Evolutionary conservation across 92 coral and sea anemone species (phyloP), one percentile per base, ranked within the genome.

Genomic region (Porites evermanni): DNA sequence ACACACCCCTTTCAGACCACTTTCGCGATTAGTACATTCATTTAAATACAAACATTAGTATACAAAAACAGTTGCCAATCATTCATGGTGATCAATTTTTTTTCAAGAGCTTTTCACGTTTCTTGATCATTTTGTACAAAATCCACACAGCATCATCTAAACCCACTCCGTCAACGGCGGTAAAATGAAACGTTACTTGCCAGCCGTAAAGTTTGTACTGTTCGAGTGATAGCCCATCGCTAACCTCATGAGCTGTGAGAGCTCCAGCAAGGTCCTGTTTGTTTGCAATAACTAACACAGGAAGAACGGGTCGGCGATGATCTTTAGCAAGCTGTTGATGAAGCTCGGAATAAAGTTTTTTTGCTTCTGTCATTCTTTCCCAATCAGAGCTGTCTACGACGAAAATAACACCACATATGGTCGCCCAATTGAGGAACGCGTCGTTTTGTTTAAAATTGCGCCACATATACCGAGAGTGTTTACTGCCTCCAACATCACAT

Each of bases 401-500:
- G 67, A 94, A 94, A 7, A 94, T 90, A 1, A 94, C 81, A 7
- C 98, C 98, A 14, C 61, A 56, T 10, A 56, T 56, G 16, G 16
- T 2, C 13, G 12, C 61, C 61, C 61, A 56, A 56, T 10, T 56
- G 61, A 56, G 61, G 16, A 56, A 11, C 4, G 14, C 13, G 14
- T 56, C 13, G 61, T 56, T 14, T 56, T 14, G 61, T 8, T 56
- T 56, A 16, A 56, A 56, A 14, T 71, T 94, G 92, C 21, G 98
- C 98, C 98, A 94, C 20, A 92, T 67, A 0, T 91, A 81, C 18
- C 98, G 94, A 26, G 89, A 92, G 67, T 91, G 90, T 79, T 92
- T 95, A 64, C 88, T 95, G 7, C 98, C 98, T 19, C 98, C 98
- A 26, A 94, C 93, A 53, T 94, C 98, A 95, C 95, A 94, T 13